Evolutionary conservation across 2,113 vertebrate species (phyloP).

Genomic region (Mohoua ochrocephala): DNA sequence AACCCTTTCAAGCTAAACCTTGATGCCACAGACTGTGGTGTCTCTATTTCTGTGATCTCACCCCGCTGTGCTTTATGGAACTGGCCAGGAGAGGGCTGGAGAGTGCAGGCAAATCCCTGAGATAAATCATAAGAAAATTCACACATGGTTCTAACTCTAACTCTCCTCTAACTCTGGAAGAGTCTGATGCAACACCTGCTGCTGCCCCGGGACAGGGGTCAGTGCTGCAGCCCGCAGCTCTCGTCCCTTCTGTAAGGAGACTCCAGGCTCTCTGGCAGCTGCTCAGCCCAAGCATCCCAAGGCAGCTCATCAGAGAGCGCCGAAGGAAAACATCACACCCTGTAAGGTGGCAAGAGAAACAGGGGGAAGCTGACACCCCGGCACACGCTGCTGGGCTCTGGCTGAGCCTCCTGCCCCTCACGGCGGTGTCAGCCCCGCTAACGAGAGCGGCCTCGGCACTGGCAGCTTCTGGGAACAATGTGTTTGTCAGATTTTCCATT

Average conservation of each 20-base stretch:
- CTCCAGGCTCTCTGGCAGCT: not conserved
- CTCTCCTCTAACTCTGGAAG: not conserved
- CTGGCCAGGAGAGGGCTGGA: conserved; percentile 28
- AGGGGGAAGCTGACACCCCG: not conserved
- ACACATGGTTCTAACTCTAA: not conserved
- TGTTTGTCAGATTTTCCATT: not conserved
- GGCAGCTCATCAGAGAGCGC: not conserved
- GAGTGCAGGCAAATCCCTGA: not conserved
- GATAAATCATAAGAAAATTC: not conserved
- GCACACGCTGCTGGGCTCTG: not conserved
- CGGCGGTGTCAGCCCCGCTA: not conserved
- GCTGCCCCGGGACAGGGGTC: not conserved
- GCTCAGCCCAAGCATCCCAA: not conserved
- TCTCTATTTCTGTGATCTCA: not conserved
- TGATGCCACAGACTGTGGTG: not conserved
- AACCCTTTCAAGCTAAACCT: not conserved
- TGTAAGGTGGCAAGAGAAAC: not conserved
- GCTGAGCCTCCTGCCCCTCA: not conserved
- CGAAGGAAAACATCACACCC: conserved; percentile 9
- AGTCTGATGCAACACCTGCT: not conserved
- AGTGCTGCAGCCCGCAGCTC: not conserved
- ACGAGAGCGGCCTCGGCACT: rapidly evolving
- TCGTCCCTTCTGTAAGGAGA: not conserved
- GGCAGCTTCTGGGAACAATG: rapidly evolving
- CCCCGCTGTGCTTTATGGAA: not conserved